Evolutionary conservation across 2,888 invertebrate genomes (phyloP).

Genomic region (Dastarcus helophoroides): DNA sequence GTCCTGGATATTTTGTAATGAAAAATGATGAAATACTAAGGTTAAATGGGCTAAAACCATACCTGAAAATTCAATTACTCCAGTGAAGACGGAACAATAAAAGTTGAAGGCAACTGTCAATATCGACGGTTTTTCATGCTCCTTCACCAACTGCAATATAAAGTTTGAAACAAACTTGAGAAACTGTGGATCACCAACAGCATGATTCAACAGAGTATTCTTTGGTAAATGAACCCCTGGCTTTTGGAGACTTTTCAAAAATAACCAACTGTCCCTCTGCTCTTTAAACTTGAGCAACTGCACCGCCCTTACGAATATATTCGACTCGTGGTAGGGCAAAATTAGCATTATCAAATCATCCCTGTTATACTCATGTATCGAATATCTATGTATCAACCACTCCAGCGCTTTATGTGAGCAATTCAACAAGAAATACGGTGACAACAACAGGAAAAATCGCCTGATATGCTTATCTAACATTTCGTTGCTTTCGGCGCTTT

Average conservation of each 20-base stretch:
- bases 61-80: constrained; percentile 49
- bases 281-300: constrained; percentile 61
- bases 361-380: constrained; percentile 79
- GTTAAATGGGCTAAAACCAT: no score
- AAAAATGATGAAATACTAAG: no score
- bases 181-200: constrained; percentile 50
- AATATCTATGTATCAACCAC: constrained; percentile 86
- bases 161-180: constrained; percentile 51
- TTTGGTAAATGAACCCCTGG: constrained; percentile 64
- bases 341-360: constrained; percentile 69
- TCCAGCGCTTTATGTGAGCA: constrained; percentile 85
- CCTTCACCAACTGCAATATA: constrained; percentile 46
- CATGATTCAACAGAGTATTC: constrained; percentile 59
- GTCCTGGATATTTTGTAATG: no score
- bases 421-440: constrained; percentile 81
- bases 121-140: constrained; percentile 46
- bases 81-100: constrained; percentile 64
- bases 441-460: constrained; percentile 66
- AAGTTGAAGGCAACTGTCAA: constrained; percentile 68
- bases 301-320: constrained; percentile 71
- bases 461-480: constrained; percentile 63
- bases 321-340: constrained; percentile 88
- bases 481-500: constrained; percentile 61
- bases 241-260: constrained; percentile 63
- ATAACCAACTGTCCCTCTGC: constrained; percentile 56